Percentiles rank a stretch among this genome's conserved stretches.
phyloP scores from a whole-genome alignment of 1,140 invertebrate genomes.

The Babylonia areolata region DNA sequence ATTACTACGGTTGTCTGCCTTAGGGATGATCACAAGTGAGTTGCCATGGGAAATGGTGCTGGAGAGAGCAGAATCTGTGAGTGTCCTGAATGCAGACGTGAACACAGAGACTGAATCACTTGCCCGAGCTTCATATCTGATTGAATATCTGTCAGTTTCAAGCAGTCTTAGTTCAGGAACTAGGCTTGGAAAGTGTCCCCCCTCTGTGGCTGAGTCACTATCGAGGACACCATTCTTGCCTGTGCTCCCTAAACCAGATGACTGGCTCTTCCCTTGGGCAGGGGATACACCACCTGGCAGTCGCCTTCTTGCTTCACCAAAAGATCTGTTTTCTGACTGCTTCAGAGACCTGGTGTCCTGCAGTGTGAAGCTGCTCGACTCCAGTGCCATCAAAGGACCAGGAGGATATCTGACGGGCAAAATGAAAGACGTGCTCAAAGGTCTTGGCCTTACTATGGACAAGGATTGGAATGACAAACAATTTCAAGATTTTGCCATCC shows the following conservation, averaged over 20 bases:
- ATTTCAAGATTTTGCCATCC: neutral
- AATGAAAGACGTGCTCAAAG: neutral
- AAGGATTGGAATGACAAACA: neutral
- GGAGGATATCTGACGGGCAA: too few species aligned
- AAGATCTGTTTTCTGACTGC: neutral
- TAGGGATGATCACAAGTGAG: slow-evolving; percentile 47
- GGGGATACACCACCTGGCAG: slow-evolving; percentile 3
- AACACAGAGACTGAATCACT: neutral
- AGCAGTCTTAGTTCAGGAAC: neutral
- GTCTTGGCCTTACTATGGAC: neutral
- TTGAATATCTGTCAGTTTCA: slow-evolving; percentile 39
- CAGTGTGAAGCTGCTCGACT: slow-evolving; percentile 17
- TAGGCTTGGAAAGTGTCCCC: neutral
- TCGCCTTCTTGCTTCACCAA: neutral
- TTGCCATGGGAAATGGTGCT: slow-evolving; percentile 39
- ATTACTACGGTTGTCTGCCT: slow-evolving; percentile 17
- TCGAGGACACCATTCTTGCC: slow-evolving; percentile 45
- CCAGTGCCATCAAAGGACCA: neutral
- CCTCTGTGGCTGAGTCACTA: slow-evolving; percentile 15
- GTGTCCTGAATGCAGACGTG: neutral
- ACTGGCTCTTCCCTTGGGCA: slow-evolving; percentile 49
- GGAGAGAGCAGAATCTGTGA: slow-evolving; percentile 35
- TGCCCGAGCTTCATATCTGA: slow-evolving; percentile 21
- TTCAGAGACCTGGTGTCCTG: slow-evolving; percentile 18
- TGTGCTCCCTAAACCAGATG: slow-evolving; percentile 35